Percentiles rank a stretch among this genome's conserved stretches.
phyloP scores from a whole-genome alignment of 1,140 invertebrate genomes.

The Meloidogyne hapla region DNA sequence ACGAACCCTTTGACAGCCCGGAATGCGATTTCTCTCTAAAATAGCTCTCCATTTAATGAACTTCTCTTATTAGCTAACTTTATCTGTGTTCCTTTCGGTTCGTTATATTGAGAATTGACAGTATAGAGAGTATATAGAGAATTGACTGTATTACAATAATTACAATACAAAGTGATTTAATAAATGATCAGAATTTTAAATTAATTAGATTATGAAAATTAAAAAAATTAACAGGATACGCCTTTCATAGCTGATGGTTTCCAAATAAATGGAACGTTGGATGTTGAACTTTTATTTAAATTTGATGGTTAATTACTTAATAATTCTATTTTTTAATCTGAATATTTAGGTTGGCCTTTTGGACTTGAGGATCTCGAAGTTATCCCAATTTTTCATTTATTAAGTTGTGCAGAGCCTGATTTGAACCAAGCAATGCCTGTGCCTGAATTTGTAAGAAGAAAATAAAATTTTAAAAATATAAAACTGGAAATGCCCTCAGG shows the following conservation, averaged over 20 bases:
- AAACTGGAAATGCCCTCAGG: not conserved
- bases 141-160: too few species aligned
- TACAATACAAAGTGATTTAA: too few species aligned
- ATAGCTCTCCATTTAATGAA: too few species aligned
- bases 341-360: conserved; percentile 49
- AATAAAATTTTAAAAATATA: not conserved
- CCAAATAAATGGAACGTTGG: conserved; percentile 36
- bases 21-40: too few species aligned
- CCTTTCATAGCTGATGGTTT: conserved; percentile 32
- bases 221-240: conserved; percentile 20
- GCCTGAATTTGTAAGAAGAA: conserved; percentile 53
- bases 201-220: too few species aligned
- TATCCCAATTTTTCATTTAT: conserved; percentile 53
- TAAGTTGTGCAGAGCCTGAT: conserved; percentile 50
- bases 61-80: too few species aligned
- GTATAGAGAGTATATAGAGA: too few species aligned
- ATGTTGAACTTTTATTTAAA: conserved; percentile 30
- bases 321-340: not conserved
- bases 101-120: too few species aligned
- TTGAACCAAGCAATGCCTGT: conserved; percentile 45
- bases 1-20: too few species aligned
- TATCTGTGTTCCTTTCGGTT: too few species aligned
- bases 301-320: conserved; percentile 8
- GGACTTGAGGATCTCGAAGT: conserved; percentile 42
- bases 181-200: too few species aligned